Evolutionary conservation across 2,888 invertebrate genomes (phyloP).

Genomic region (Hanleya hanleyi): DNA sequence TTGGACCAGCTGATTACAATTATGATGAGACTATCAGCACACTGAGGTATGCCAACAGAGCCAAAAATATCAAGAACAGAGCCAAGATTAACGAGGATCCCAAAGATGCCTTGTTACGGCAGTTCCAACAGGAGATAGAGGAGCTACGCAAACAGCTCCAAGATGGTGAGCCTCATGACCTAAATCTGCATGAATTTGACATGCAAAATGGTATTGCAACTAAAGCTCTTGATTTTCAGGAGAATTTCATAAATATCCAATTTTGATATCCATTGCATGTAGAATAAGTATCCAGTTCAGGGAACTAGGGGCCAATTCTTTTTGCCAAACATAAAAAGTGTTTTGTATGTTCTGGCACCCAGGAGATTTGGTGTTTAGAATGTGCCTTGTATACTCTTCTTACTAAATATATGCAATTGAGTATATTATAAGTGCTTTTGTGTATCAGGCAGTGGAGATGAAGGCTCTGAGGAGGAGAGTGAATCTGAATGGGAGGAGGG

Average conservation of each 20-base stretch:
- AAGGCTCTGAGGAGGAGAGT: slow-evolving; percentile 54
- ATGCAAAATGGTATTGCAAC: too few relatives aligned
- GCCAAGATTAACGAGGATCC: slow-evolving; percentile 98
- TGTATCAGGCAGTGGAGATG: slow-evolving; percentile 41
- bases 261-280: too few relatives aligned
- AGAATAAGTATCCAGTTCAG: too few relatives aligned
- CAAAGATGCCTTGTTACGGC: slow-evolving; percentile 94
- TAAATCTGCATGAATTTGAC: too few relatives aligned
- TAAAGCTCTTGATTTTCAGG: too few relatives aligned
- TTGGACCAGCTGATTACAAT: slow-evolving; percentile 97
- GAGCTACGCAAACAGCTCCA: slow-evolving; percentile 90
- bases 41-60: slow-evolving; percentile 95
- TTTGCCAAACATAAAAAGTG: too few relatives aligned
- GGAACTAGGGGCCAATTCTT: too few relatives aligned
- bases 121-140: slow-evolving; percentile 97
- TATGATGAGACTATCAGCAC: slow-evolving; percentile 98
- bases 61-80: slow-evolving; percentile 97
- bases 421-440: background rate
- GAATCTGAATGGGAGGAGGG: slow-evolving; percentile 60
- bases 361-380: too few relatives aligned
- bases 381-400: too few relatives aligned
- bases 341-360: too few relatives aligned
- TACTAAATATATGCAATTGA: too few relatives aligned
- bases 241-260: too few relatives aligned
- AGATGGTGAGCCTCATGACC: slow-evolving; percentile 77